phyloP scores from a whole-genome alignment of 2,888 invertebrate species.

The Portevinia maculata region DNA sequence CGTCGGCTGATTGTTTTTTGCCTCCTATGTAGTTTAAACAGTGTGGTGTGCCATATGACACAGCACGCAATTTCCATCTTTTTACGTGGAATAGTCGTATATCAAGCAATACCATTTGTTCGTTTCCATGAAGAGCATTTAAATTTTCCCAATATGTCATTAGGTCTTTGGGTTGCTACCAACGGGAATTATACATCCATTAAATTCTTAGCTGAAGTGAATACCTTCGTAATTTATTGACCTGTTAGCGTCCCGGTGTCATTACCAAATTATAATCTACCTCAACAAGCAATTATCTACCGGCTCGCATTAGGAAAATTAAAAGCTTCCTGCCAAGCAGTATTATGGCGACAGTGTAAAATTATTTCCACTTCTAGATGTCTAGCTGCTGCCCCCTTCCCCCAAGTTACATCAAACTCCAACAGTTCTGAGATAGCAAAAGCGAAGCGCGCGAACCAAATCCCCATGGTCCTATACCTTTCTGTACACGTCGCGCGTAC shows the following conservation, averaged over 20 bases:
- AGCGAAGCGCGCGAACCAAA: constrained; percentile 36
- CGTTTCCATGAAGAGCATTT: not conserved
- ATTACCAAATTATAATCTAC: constrained; percentile 74
- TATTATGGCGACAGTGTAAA: constrained; percentile 72
- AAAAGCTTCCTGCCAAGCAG: constrained; percentile 74
- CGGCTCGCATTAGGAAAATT: constrained; percentile 73
- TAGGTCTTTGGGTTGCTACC: not conserved
- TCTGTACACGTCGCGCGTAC: constrained; percentile 15
- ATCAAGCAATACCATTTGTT: too few relatives aligned
- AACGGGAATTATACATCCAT: constrained; percentile 35
- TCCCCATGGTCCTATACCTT: constrained; percentile 45
- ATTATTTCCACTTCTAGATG: constrained; percentile 68
- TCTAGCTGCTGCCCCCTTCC: constrained; percentile 40
- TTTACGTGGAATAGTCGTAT: too few relatives aligned
- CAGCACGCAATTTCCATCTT: too few relatives aligned
- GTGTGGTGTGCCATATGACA: too few relatives aligned
- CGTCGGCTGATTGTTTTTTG: too few relatives aligned
- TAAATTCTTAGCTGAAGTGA: constrained; percentile 46
- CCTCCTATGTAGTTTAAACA: too few relatives aligned
- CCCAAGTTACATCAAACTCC: not conserved
- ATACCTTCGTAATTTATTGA: constrained; percentile 70
- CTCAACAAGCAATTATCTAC: constrained; percentile 72
- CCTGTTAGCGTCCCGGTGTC: constrained; percentile 71
- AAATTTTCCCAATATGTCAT: not conserved
- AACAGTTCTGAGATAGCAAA: not conserved